phyloP scores from a whole-genome alignment of 2,113 vertebrate species.

The Neotragus pygmaeus region DNA sequence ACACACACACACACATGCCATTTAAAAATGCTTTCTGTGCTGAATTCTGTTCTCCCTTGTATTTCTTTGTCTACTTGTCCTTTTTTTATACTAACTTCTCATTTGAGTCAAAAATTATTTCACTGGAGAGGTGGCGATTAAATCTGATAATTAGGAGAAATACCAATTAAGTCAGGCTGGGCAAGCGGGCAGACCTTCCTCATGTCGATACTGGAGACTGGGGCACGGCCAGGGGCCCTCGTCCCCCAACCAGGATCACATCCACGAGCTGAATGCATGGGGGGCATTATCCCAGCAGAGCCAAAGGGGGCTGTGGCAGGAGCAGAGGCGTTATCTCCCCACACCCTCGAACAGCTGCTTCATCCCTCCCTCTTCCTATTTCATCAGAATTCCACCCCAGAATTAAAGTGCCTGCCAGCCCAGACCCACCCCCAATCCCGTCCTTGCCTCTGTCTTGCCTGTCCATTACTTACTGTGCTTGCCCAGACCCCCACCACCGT shows the following conservation, averaged over 20 bases:
- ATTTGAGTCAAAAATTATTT: slow-evolving; percentile 60
- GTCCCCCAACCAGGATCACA: neutral
- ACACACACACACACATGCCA: neutral
- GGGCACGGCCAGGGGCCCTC: neutral
- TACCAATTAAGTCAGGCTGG: slow-evolving; percentile 43
- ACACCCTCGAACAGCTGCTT: rapidly evolving
- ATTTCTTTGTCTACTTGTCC: neutral
- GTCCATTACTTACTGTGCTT: neutral
- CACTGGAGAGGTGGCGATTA: slow-evolving; percentile 49
- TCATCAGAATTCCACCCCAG: neutral
- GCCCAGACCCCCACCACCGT: neutral
- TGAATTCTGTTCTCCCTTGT: neutral
- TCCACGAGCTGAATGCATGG: neutral
- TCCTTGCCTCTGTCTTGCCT: neutral
- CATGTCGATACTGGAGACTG: neutral
- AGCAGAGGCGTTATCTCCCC: neutral
- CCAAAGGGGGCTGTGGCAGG: neutral
- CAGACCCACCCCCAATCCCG: neutral
- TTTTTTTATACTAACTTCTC: slow-evolving; percentile 45
- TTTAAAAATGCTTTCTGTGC: neutral
- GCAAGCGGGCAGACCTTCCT: neutral
- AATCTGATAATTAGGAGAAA: slow-evolving; percentile 59
- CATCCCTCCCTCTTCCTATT: neutral
- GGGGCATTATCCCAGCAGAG: neutral
- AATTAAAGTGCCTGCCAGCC: neutral